These are phyloP conservation scores for Cladorhizidae sp. DNA, from an alignment of 37 sponge, comb jelly and placozoan genomes.

Conservation along the genomic window DNA sequence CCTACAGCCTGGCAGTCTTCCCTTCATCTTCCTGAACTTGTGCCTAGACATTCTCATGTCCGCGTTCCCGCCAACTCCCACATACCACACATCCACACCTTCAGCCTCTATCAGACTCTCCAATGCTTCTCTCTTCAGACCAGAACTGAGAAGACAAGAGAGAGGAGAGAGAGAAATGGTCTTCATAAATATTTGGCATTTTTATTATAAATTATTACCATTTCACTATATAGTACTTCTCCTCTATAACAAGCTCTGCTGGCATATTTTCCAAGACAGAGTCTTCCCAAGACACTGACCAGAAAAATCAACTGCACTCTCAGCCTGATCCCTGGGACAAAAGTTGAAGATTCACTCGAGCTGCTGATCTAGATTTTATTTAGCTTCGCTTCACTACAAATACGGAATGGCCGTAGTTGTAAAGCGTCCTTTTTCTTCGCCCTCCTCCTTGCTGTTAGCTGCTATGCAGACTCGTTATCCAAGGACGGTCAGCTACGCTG, in stretches of 20 bases:
- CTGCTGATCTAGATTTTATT: neutral
- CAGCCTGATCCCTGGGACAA: neutral
- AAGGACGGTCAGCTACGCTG: constrained; percentile 31
- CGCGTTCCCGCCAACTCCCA: constrained; percentile 1
- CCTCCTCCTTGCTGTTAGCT: no score
- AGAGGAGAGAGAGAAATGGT: neutral
- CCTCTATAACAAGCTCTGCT: constrained; percentile 40
- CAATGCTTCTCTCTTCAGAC: constrained; percentile 1
- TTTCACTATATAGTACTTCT: constrained; percentile 48
- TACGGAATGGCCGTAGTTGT: neutral
- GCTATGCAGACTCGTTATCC: neutral
- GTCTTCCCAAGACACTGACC: no score
- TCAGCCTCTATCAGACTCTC: constrained; percentile 18
- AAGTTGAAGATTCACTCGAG: neutral
- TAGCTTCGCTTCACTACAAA: neutral
- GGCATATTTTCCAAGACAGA: neutral
- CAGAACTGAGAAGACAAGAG: neutral
- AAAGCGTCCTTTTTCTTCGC: no score
- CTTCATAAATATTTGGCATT: neutral
- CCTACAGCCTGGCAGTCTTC: constrained; percentile 25
- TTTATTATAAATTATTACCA: constrained; percentile 27
- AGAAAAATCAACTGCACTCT: no score
- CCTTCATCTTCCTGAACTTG: constrained; percentile 1
- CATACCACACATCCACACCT: constrained; percentile 48
- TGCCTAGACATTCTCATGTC: constrained; percentile 27